Conservation (phyloP, 64 coral and sea anemone genomes). For the Pocillopora verrucosa region DNA sequence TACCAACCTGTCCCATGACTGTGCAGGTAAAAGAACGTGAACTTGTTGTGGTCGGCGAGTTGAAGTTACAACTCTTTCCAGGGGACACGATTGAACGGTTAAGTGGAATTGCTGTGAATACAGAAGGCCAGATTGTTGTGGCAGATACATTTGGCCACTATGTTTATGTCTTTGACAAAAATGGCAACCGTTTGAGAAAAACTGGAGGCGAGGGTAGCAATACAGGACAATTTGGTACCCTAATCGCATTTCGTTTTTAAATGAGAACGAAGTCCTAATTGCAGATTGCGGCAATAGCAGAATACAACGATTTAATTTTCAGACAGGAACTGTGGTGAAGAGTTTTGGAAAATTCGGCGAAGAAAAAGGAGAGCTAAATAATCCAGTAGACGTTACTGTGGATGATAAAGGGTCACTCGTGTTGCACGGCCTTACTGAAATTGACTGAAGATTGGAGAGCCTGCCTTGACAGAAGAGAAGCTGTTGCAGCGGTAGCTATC, state of each 20-base stretch:
- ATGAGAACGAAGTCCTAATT: slow-evolving; percentile 16
- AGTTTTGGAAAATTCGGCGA: slow-evolving; percentile 32
- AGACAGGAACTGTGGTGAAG: slow-evolving; percentile 26
- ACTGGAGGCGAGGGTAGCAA: background rate
- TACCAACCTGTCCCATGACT: background rate
- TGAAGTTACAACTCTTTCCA: background rate
- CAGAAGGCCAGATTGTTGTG: background rate
- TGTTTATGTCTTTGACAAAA: background rate
- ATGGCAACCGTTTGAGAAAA: background rate
- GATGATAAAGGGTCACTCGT: too few relatives aligned
- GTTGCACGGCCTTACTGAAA: too few relatives aligned
- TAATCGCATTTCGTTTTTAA: slow-evolving; percentile 28
- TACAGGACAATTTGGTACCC: background rate
- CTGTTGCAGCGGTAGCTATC: too few relatives aligned
- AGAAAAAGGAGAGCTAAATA: slow-evolving; percentile 26
- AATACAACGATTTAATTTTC: slow-evolving; percentile 33
- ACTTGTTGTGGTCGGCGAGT: background rate
- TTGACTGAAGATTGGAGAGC: too few relatives aligned
- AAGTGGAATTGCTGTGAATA: background rate
- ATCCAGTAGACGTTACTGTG: slow-evolving; percentile 22
- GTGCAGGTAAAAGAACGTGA: background rate
- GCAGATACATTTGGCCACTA: background rate
- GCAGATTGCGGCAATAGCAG: slow-evolving; percentile 29
- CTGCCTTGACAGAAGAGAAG: too few relatives aligned
- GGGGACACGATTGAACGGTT: background rate